These are phyloP conservation scores for Cryptocheilus praepositus DNA, from an alignment of 2,888 invertebrate genomes.

Conservation along the genomic window DNA sequence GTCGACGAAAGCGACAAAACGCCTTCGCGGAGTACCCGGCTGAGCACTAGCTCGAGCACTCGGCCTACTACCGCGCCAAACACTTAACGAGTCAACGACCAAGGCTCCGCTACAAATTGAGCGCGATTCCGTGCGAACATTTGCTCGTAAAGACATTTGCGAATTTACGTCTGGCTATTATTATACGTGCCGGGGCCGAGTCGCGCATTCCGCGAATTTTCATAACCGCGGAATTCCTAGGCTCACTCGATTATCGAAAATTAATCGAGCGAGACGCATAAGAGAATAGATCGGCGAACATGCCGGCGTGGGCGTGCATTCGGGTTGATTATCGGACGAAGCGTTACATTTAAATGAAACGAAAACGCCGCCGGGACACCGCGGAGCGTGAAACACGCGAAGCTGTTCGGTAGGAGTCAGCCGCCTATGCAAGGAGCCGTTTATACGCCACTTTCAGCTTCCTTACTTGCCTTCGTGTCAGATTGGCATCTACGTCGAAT, in stretches of 20 bases:
- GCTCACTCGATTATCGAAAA: too few relatives aligned
- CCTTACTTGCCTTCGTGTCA: constrained; percentile 23
- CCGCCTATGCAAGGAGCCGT: constrained; percentile 19
- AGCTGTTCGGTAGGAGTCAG: constrained; percentile 10
- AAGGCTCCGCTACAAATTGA: constrained; percentile 22
- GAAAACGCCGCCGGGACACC: not conserved
- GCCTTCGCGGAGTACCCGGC: too few relatives aligned
- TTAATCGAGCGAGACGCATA: too few relatives aligned
- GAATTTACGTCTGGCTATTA: too few relatives aligned
- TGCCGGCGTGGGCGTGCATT: too few relatives aligned
- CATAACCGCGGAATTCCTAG: too few relatives aligned
- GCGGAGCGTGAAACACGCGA: constrained; percentile 41
- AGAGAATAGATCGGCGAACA: too few relatives aligned
- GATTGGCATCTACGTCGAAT: constrained; percentile 33
- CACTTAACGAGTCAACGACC: constrained; percentile 26
- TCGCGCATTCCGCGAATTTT: too few relatives aligned
- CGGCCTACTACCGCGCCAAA: constrained; percentile 10
- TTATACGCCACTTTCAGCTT: constrained; percentile 33
- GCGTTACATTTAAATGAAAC: constrained; percentile 15
- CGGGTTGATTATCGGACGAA: constrained; percentile 13
- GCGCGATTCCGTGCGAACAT: constrained; percentile 4
- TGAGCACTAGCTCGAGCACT: not conserved
- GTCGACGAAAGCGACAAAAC: too few relatives aligned
- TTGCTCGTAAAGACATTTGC: constrained; percentile 14
- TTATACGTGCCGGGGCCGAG: too few relatives aligned